phyloP scores from a whole-genome alignment of 2,113 vertebrate species.

The Geococcyx californianus region DNA sequence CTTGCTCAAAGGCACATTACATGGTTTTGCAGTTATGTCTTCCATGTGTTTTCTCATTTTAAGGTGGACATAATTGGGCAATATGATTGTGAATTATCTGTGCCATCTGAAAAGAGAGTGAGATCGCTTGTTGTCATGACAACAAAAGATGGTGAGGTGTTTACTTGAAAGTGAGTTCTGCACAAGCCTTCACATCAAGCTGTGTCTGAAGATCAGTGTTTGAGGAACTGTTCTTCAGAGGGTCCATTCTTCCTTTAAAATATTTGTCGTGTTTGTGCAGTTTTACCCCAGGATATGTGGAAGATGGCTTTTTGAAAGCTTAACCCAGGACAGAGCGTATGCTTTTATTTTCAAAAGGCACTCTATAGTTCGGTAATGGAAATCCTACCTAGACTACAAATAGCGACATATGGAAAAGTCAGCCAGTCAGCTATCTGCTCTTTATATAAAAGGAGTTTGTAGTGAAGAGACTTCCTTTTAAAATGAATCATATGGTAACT shows the following conservation, averaged over 20 bases:
- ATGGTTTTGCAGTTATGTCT: background rate
- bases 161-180: constrained; percentile 52
- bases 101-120: constrained; percentile 56
- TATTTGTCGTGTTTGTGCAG: constrained; percentile 7
- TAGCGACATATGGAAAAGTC: background rate
- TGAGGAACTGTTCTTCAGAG: constrained; percentile 19
- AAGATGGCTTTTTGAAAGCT: constrained; percentile 21
- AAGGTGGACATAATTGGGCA: constrained; percentile 5
- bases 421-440: constrained; percentile 21
- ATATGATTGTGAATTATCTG: constrained; percentile 37
- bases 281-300: background rate
- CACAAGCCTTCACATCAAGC: background rate
- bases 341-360: constrained; percentile 10
- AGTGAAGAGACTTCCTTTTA: constrained; percentile 31
- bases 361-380: constrained; percentile 12
- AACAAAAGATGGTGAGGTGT: constrained; percentile 69
- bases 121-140: constrained; percentile 79
- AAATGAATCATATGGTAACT: constrained; percentile 62
- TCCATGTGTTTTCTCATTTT: background rate
- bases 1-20: background rate
- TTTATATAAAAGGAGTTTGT: constrained; percentile 1
- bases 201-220: background rate
- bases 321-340: background rate
- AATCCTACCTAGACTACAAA: constrained; percentile 37
- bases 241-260: background rate